A percentile compares a stretch with the other conserved stretches of the same genome.
Evolutionary conservation across 2,113 vertebrate genomes (phyloP).

Genomic region (Indicator indicator): DNA sequence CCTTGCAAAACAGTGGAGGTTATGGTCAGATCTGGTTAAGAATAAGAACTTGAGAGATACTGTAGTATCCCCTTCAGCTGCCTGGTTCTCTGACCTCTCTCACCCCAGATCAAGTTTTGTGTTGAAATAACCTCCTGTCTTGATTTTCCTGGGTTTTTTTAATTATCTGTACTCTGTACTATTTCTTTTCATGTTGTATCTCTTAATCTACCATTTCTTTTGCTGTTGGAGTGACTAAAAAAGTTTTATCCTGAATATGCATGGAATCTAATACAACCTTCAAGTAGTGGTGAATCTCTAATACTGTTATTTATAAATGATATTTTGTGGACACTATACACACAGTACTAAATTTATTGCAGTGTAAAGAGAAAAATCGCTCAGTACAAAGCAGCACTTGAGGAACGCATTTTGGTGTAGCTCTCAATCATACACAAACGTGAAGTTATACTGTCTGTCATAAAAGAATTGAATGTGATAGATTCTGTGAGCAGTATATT

Average conservation of each 20-base stretch:
- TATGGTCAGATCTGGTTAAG: not conserved
- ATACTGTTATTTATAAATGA: constrained; percentile 12
- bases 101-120: not conserved
- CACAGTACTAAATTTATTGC: constrained; percentile 19
- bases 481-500: constrained; percentile 44
- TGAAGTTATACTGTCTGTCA: constrained; percentile 63
- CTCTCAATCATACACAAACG: constrained; percentile 46
- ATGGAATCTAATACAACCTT: not conserved
- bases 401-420: constrained; percentile 38
- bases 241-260: constrained; percentile 10
- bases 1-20: not conserved
- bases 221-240: not conserved
- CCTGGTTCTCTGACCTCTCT: not conserved
- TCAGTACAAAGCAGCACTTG: constrained; percentile 35
- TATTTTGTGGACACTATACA: not conserved
- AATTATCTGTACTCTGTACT: not conserved
- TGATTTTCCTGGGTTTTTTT: not conserved
- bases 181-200: not conserved
- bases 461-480: constrained; percentile 64
- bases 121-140: not conserved
- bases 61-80: not conserved
- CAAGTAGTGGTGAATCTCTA: constrained; percentile 23
- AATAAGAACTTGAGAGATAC: not conserved
- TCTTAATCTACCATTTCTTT: not conserved
- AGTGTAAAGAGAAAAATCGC: constrained; percentile 40